Evolutionary conservation across 1,140 invertebrate species (phyloP), one percentile per base, ranked within the genome.

Genomic region (Aradophagus sp.): DNA sequence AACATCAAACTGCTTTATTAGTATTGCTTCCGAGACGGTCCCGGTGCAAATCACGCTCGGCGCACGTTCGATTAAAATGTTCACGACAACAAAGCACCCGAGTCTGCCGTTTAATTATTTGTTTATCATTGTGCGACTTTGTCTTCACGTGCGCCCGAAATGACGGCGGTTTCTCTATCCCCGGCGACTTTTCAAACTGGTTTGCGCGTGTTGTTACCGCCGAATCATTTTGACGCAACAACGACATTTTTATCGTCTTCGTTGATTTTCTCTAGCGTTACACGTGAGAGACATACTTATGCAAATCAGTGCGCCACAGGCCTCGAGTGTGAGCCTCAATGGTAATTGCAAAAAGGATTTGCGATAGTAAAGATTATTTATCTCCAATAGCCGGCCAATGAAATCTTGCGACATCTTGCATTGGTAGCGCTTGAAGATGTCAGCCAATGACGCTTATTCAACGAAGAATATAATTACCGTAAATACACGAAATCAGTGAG

Each of bases 401-500:
- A 58, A 72, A 63, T 63, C 39, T 42, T 42, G 5, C 20, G 62
- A 16, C 58, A 73, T 67, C 58, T 50, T 29, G 47, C 55, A 52
- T 55, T 65, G 61, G 62, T 50, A 72, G 69, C 62, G 34, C 50
- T 56, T 35, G 31, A 65, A 61, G 61, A 72, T 39, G 62, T 72
- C 56, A 66, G 42, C 42, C 69, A 62, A 72, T 66, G 69, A 62
- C 61, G 69, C 56, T 62, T 55, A 72, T 72, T 44, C 69, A 15
- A 23, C 47, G 48, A 34, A 38, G 41, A 62, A 52, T 42, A 39
- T 62, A 66, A 66, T 66, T 65, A 55, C 29, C 20, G 50, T 66
- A 67, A 67, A 65, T 66, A 66, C 56, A 42, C 42, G 27, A 72
- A 72, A 66, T 61, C 69, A 29, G 20, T 8, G 20, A 23, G 4